Base-by-base conservation (phyloP, 2,888 invertebrate genomes). In the Endomychus coccineus region DNA sequence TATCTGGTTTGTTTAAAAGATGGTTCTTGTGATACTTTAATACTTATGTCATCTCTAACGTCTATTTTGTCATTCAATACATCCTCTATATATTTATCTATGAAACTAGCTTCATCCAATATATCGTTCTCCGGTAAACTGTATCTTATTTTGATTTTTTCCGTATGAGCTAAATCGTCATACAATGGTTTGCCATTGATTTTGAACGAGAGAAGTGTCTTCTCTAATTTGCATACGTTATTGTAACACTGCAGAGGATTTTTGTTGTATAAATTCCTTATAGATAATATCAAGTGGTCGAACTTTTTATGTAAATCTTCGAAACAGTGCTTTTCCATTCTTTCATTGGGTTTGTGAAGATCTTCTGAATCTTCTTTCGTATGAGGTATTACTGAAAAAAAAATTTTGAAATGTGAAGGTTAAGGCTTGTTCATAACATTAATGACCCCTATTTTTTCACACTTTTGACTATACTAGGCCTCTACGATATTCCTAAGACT, bases 171-270 rank as follows among this genome's bases (percentile, higher is more conserved):
- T 4, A 53, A 49, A 25, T 51, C 45, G 1, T 50, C 43, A 15
- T 58, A 30, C 11, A 58, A 44, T 4, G 53, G 51, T 34, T 49
- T 50, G 2, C 58, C 59, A 9, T 58, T 48, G 11, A 62, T 52
- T 43, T 53, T 51, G 37, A 56, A 56, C 24, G 46, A 53, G 9
- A 62, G 30, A 15, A 62, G 34, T 3, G 49, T 42, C 9, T 48
- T 44, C 42, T 61, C 61, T 13, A 59, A 37, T 36, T 53, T 42
- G 21, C 44, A 46, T 9, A 54, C 35, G 9, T 46, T 34, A 27
- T 43, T 45, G 7, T 40, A 34, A 23, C 49, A 50, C 34, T 51
- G 43, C 11, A 42, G 14, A 3, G 50, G 31, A 27, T 55, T 42
- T 10, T 47, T 48, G 4, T 45, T 31, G 1, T 52, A 50, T 11